Conservation (phyloP, 2,888 invertebrate genomes). For the Podabrus alpinus region DNA sequence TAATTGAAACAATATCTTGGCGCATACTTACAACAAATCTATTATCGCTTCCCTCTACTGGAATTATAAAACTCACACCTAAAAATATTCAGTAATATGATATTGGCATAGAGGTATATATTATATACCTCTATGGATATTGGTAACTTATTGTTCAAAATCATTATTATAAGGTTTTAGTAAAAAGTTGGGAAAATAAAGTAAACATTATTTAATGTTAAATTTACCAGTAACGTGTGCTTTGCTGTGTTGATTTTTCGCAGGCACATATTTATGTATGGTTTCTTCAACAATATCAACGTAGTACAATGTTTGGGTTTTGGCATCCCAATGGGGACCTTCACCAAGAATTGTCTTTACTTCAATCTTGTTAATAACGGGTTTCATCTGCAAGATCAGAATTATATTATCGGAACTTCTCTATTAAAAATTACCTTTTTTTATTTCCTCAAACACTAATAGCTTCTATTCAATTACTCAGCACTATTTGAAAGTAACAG, state of each 20-base stretch:
- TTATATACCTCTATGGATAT: too few relatives aligned
- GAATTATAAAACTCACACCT: slow-evolving; percentile 56
- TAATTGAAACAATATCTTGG: slow-evolving; percentile 61
- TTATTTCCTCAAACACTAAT: background rate
- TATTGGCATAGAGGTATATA: too few relatives aligned
- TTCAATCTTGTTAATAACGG: slow-evolving; percentile 55
- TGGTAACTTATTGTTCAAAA: too few relatives aligned
- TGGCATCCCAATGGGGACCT: slow-evolving; percentile 72
- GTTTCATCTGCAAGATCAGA: slow-evolving; percentile 32
- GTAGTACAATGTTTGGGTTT: slow-evolving; percentile 65
- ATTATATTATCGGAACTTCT: background rate
- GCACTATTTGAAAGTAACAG: background rate
- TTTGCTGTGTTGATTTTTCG: slow-evolving; percentile 39
- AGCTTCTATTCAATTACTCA: background rate
- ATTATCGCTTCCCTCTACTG: slow-evolving; percentile 61
- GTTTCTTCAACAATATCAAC: slow-evolving; percentile 61
- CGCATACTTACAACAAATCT: slow-evolving; percentile 66
- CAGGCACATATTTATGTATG: slow-evolving; percentile 42
- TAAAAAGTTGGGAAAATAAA: background rate
- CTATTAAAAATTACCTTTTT: background rate
- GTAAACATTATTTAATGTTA: background rate
- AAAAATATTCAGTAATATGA: too few relatives aligned
- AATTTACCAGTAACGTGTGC: slow-evolving; percentile 37
- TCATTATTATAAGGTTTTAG: too few relatives aligned
- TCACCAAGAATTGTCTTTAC: slow-evolving; percentile 65